Evolutionary conservation across 2,797 vertebrate species (phyloP), one percentile per base, ranked within the genome.

Genomic region (Lemur catta): DNA sequence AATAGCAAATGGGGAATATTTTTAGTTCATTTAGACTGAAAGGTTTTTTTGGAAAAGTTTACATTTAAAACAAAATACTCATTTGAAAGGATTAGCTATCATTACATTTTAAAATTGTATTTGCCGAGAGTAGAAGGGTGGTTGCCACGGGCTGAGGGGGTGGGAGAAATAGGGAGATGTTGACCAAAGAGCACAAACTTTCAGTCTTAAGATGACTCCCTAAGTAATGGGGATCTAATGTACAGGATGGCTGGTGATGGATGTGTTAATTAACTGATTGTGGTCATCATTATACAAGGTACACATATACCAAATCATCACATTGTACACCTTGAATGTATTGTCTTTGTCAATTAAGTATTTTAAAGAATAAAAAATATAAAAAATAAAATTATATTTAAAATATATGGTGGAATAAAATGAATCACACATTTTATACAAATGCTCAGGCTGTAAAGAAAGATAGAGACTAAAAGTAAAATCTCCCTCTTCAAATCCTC

Each of bases 41-140:
- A 38, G n/a, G 1, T 63, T 93, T 82, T 82, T 50, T 55, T 94
- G 28, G 12, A 9, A 57, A 86, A 57, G 38, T 61, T 69, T 55
- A 26, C 63, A 85, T 84, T 93, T 75, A 81, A 89, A 90, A 65
- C 46, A 65, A 92, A 80, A 65, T 63, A 89, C 46, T 75, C n/a
- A 26, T 76, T 63, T 89, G 17, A 94, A 79, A 22, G 15, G 13
- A 80, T 94, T 81, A 48, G 33, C 52, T 57, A 55, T 79, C 35
- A 63, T 48, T 80, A n/a, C 63, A 38, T 55, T 67, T 92, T 74
- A 26, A 65, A 86, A 84, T 50, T 94, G 22, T 61, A 61, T 71
- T 71, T 84, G 41, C 9, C 10, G 10, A 79, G 9, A 24, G 18
- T 48, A 50, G 26, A 69, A 50, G 50, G n/a, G 8, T 18, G 22